A percentile compares a stretch with the other conserved stretches of the same genome.
phyloP scores from a whole-genome alignment of 2,888 invertebrate genomes.

The Odontocolon sp. region DNA sequence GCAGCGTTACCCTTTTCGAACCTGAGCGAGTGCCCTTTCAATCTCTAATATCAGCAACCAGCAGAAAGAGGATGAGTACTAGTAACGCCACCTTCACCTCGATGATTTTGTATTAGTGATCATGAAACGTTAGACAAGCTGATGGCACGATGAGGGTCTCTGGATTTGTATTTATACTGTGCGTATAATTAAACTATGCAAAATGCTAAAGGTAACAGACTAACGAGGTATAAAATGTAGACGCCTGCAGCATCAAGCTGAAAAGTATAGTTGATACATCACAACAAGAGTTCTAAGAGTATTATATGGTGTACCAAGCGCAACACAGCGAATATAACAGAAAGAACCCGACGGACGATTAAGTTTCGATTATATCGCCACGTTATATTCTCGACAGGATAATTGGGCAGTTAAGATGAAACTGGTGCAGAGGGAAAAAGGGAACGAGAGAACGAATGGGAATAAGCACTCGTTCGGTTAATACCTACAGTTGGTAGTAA shows the following conservation, averaged over 20 bases:
- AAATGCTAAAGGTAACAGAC: conserved; percentile 45
- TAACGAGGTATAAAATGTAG: conserved; percentile 39
- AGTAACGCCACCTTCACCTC: conserved; percentile 50
- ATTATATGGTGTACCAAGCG: background rate
- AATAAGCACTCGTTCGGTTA: conserved; percentile 34
- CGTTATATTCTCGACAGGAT: conserved; percentile 58
- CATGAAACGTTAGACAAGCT: conserved; percentile 38
- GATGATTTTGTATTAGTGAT: conserved; percentile 53
- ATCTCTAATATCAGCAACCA: conserved; percentile 49
- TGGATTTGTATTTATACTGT: conserved; percentile 54
- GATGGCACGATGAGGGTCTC: conserved; percentile 40
- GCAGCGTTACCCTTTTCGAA: conserved; percentile 34
- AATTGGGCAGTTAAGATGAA: conserved; percentile 59
- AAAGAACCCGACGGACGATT: conserved; percentile 45
- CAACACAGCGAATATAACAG: background rate
- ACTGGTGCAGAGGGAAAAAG: conserved; percentile 41
- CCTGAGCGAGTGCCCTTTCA: conserved; percentile 26
- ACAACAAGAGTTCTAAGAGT: conserved; percentile 26
- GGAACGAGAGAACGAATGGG: conserved; percentile 21
- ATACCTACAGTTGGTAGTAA: conserved; percentile 50
- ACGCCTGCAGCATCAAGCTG: conserved; percentile 7
- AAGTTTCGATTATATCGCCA: conserved; percentile 58
- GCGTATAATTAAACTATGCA: conserved; percentile 48
- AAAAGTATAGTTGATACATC: background rate
- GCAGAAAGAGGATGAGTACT: background rate